Conservation (phyloP, 53 echinoderm and acorn worm species). For the Temnopleurus reevesii region DNA sequence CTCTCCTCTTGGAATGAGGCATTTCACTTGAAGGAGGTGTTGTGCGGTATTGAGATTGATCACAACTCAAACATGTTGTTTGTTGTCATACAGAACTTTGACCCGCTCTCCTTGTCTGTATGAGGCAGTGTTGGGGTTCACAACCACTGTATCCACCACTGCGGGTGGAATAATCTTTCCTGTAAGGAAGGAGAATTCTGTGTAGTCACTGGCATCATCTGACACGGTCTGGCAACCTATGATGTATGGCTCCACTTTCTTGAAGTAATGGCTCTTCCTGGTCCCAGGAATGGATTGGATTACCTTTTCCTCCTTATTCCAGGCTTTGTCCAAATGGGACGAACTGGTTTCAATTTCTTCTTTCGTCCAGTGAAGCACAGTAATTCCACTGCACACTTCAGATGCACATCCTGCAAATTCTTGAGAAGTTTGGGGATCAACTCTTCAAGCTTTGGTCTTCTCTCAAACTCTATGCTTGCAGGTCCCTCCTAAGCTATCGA, state of each 20-base stretch:
- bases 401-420: background rate
- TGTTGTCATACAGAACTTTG: constrained; percentile 62
- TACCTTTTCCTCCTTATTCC: background rate
- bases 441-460: constrained; percentile 11
- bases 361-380: background rate
- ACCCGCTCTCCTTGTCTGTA: constrained; percentile 61
- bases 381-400: background rate
- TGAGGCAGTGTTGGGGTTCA: constrained; percentile 40
- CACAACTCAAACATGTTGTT: constrained; percentile 54
- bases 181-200: constrained; percentile 58
- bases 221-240: too few relatives aligned
- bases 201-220: constrained; percentile 50
- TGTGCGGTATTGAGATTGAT: constrained; percentile 52
- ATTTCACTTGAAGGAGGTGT: constrained; percentile 63
- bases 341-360: background rate
- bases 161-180: constrained; percentile 41
- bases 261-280: background rate
- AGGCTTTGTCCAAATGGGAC: background rate
- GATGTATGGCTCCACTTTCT: background rate
- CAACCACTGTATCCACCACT: constrained; percentile 43
- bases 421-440: constrained; percentile 28
- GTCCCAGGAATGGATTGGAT: background rate
- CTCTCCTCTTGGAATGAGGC: constrained; percentile 62
- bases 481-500: constrained; percentile 63
- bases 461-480: constrained; percentile 56